These are phyloP conservation scores for Polymixis flavicincta DNA, from an alignment of 2,888 invertebrate species.

Conservation along the genomic window DNA sequence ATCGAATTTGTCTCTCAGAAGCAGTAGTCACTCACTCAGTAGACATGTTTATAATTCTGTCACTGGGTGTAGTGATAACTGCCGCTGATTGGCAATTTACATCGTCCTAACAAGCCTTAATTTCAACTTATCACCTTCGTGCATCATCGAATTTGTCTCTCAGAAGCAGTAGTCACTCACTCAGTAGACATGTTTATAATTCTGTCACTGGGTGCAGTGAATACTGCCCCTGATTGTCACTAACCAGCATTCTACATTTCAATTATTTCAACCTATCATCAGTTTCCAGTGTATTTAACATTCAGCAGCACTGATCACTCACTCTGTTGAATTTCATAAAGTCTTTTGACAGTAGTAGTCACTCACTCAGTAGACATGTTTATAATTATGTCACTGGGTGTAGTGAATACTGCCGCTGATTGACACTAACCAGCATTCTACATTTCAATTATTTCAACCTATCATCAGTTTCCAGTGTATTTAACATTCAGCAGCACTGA, in stretches of 20 bases:
- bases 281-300: too few species aligned
- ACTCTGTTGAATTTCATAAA: too few species aligned
- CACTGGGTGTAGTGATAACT: constrained; percentile 62
- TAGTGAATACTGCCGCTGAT: background rate
- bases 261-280: too few species aligned
- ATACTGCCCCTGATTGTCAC: too few species aligned
- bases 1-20: background rate
- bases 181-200: constrained; percentile 25
- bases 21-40: background rate
- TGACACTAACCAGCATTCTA: too few species aligned
- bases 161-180: background rate
- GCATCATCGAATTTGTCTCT: background rate
- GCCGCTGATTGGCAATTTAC: constrained; percentile 6
- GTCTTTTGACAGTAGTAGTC: background rate
- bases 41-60: constrained; percentile 1
- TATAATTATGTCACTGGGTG: background rate
- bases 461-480: too few species aligned
- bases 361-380: background rate
- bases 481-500: too few species aligned
- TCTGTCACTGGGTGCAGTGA: constrained; percentile 29
- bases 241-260: too few species aligned
- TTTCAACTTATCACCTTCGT: background rate
- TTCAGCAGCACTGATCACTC: background rate
- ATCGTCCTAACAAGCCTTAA: background rate
- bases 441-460: too few species aligned